A percentile compares a stretch with the other conserved stretches of the same genome.
phyloP scores from a whole-genome alignment of 2,888 invertebrate species.

The Melolontha melolontha region DNA sequence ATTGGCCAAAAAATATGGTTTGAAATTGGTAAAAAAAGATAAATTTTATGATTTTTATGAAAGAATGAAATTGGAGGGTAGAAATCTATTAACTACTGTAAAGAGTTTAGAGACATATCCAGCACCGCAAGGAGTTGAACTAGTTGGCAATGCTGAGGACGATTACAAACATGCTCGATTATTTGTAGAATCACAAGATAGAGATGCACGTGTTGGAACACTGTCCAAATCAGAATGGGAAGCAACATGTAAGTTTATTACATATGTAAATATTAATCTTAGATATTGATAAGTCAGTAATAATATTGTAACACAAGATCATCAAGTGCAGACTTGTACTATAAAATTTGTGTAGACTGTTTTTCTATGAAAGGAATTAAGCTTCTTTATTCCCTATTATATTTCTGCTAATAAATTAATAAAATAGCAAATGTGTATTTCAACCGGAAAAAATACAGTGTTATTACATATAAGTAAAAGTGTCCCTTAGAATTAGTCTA shows the following conservation, averaged over 20 bases:
- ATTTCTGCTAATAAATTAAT: no score
- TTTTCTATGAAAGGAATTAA: no score
- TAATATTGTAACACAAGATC: no score
- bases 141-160: constrained; percentile 71
- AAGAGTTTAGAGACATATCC: constrained; percentile 86
- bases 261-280: constrained; percentile 19
- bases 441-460: no score
- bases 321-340: no score
- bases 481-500: no score
- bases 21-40: constrained; percentile 76
- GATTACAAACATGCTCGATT: constrained; percentile 82
- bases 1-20: constrained; percentile 77
- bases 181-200: constrained; percentile 66
- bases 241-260: constrained; percentile 80
- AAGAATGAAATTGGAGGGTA: constrained; percentile 71
- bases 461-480: no score
- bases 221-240: constrained; percentile 94
- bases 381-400: no score
- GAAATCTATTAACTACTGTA: constrained; percentile 79
- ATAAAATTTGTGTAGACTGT: no score
- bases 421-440: no score
- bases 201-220: constrained; percentile 76
- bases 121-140: constrained; percentile 67
- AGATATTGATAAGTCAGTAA: no score
- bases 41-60: constrained; percentile 86